Percentiles rank a stretch among this genome's conserved stretches.
Conservation (phyloP, 2,888 invertebrate genomes). For the Taphrorychus bicolor region DNA sequence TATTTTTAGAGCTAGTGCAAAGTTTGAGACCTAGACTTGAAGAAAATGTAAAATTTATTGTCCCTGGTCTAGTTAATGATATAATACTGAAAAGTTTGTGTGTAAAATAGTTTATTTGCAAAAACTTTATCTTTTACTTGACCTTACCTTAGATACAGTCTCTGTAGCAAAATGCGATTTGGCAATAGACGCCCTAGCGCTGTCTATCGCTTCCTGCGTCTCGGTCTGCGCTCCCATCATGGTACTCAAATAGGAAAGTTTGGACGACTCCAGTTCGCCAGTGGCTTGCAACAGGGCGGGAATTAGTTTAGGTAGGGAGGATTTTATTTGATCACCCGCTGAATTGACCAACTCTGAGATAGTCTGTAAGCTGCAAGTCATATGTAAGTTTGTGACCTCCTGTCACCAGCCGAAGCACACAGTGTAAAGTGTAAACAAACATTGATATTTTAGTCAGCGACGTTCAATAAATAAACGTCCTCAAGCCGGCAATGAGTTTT, state of each 20-base stretch:
- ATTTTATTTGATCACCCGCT: constrained; percentile 79
- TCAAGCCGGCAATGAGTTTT: no score
- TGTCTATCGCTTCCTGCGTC: constrained; percentile 79
- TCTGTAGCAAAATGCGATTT: constrained; percentile 88
- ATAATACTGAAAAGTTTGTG: no score
- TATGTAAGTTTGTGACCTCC: no score
- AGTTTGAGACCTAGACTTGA: no score
- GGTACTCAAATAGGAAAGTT: constrained; percentile 81
- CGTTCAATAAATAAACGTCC: no score
- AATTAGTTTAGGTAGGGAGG: constrained; percentile 81
- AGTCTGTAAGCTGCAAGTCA: constrained; percentile 74
- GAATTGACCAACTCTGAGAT: constrained; percentile 85
- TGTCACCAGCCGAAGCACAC: no score
- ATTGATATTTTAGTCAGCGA: not conserved
- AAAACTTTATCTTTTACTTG: not conserved
- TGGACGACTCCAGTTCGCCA: constrained; percentile 83
- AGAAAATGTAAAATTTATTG: no score
- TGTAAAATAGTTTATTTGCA: not conserved
- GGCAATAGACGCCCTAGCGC: constrained; percentile 79
- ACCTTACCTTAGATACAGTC: constrained; percentile 77
- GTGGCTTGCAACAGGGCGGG: constrained; percentile 86
- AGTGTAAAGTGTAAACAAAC: no score
- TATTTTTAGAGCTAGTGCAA: no score
- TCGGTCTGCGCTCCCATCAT: constrained; percentile 71
- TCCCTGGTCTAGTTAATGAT: no score